Evolutionary conservation across 2,797 vertebrate genomes (phyloP).

Genomic region (Vultur gryphus): DNA sequence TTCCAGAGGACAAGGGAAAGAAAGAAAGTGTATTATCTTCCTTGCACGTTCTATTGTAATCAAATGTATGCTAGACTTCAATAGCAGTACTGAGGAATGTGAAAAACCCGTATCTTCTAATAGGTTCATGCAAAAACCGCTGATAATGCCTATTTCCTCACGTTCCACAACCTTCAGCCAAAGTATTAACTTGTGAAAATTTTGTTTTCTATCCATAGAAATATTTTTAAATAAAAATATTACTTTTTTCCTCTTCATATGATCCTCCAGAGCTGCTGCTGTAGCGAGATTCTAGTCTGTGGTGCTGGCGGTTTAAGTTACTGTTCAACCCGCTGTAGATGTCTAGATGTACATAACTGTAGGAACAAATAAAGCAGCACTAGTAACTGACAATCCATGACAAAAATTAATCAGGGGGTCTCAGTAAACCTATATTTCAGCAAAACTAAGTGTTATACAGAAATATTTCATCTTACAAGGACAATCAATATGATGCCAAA

Average conservation of each 20-base stretch:
- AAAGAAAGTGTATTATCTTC: background rate
- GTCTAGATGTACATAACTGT: constrained; percentile 90
- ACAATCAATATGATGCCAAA: background rate
- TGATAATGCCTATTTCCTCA: background rate
- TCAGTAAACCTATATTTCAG: background rate
- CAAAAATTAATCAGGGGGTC: background rate
- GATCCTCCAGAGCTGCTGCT: constrained; percentile 99
- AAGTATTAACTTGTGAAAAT: background rate
- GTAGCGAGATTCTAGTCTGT: constrained; percentile 97
- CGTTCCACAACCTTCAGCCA: background rate
- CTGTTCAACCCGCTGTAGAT: constrained; percentile 93
- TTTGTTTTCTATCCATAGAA: background rate
- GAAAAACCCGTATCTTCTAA: rapidly evolving
- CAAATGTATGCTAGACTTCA: background rate
- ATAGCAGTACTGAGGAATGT: background rate
- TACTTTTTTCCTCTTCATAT: constrained; percentile 99
- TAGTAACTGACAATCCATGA: background rate
- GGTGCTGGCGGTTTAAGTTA: constrained; percentile 95
- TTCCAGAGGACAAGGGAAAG: background rate
- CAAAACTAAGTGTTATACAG: background rate
- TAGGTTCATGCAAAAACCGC: background rate
- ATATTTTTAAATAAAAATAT: constrained; percentile 24
- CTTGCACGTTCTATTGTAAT: background rate
- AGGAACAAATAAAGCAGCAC: background rate
- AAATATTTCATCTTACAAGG: background rate